phyloP scores from a whole-genome alignment of 2,113 vertebrate genomes.

The Smithornis capensis region DNA sequence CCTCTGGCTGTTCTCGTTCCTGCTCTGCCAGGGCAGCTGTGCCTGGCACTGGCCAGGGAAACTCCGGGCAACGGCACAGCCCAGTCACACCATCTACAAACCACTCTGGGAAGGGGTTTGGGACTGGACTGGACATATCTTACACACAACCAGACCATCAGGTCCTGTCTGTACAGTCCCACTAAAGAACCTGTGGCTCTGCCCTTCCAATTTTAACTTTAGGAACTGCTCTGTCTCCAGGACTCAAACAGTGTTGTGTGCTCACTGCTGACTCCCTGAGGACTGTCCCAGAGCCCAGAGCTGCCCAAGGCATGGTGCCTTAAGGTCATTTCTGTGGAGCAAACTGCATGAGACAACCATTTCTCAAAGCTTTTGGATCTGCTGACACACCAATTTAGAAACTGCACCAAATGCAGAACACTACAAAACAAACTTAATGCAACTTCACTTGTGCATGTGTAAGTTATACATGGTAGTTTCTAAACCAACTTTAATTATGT shows the following conservation, averaged over 20 bases:
- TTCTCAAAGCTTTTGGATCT: not conserved
- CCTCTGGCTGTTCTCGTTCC: not conserved
- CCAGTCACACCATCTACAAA: not conserved
- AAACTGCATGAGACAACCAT: not conserved
- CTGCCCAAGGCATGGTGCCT: not conserved
- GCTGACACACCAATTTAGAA: not conserved
- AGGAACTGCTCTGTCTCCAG: not conserved
- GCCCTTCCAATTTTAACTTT: not conserved
- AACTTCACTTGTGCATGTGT: not conserved
- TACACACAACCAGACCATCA: not conserved
- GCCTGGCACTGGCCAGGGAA: rapidly evolving
- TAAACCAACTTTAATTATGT: not conserved
- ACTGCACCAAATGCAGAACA: not conserved
- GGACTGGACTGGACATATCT: not conserved
- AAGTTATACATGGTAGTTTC: not conserved
- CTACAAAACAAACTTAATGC: not conserved
- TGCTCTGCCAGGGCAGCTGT: not conserved
- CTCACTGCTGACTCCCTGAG: too few species aligned
- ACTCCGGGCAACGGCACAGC: rapidly evolving
- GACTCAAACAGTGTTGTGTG: not conserved
- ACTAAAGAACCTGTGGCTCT: not conserved
- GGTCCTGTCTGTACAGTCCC: not conserved
- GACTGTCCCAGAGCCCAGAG: rapidly evolving
- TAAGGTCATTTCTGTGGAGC: not conserved
- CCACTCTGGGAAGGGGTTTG: not conserved